Base-by-base conservation (phyloP, 1,140 invertebrate genomes). In the Oreohelix idahoensis region DNA sequence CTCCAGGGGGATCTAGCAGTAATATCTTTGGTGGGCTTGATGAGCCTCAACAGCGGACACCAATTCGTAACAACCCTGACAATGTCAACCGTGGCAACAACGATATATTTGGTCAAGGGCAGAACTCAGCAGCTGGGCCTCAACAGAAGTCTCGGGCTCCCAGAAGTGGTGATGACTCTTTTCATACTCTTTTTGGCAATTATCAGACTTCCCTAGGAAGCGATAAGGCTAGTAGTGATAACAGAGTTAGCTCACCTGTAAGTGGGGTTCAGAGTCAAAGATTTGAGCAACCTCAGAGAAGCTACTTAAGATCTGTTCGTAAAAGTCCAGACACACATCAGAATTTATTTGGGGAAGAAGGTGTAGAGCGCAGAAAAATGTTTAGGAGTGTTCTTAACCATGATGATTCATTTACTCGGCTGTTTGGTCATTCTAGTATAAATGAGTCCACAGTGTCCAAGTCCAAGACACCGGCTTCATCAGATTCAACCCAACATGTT, bases 81-180 rank as follows among this genome's bases (percentile, higher is more conserved):
- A 78, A 58, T 58, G 45, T 58, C 11, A 78, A 58, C 38, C n/a
- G 58, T n/a, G 35, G 77, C 20, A 39, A 36, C 8, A 78, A 29
- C 29, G 51, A 78, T 78, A 35, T 79, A 4, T 39, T 66, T 35
- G 32, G 53, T 45, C 77, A 66, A 69, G 77, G 77, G 1, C 38
- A 38, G 1, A 23, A 38, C 5, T 8, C 53, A 15, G 63, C 63
- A 11, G 63, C 63, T 4, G 32, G 5, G 4, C 17, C 49, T 49
- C 26, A 51, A n/a, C 29, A 63, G 36, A 39, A 39, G 23, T 39
- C 53, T 35, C 49, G 74, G 45, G 74, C 35, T 45, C 58, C 51
- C n/a, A 42, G 77, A 79, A 69, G 58, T 38, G 77, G 77, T 79
- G 77, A 79, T 26, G 77, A 66, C 53, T 79, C 77, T 79, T 79